Conservation (phyloP, 2,797 vertebrate genomes). For the Neoniphon sammara region DNA sequence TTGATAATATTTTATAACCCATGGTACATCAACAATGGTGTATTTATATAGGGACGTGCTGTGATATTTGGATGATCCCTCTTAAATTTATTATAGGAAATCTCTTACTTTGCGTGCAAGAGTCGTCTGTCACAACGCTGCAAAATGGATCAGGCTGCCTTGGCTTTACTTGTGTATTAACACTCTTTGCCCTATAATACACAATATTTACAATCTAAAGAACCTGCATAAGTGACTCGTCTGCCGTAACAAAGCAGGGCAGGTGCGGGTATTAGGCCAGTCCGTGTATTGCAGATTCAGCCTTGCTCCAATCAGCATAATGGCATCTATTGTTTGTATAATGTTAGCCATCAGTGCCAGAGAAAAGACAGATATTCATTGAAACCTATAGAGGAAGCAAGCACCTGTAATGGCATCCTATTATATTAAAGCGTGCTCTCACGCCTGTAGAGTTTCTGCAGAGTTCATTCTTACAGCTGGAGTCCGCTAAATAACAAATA, state of each 20-base stretch:
- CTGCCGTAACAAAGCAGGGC: slow-evolving; percentile 47
- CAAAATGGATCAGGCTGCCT: not conserved
- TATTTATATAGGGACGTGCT: too few species aligned
- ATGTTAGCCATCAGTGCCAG: slow-evolving; percentile 31
- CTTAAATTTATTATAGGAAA: too few species aligned
- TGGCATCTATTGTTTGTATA: slow-evolving; percentile 50
- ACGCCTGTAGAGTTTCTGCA: slow-evolving; percentile 24
- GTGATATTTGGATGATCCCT: too few species aligned
- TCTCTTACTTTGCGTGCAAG: too few species aligned
- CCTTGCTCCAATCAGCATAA: slow-evolving; percentile 38
- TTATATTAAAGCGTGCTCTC: slow-evolving; percentile 31
- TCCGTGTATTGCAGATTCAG: slow-evolving; percentile 56
- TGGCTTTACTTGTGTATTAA: slow-evolving; percentile 55
- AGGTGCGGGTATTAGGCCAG: slow-evolving; percentile 47
- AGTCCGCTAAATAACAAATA: too few species aligned
- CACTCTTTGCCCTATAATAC: slow-evolving; percentile 26
- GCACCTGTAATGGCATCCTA: slow-evolving; percentile 49
- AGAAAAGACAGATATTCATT: slow-evolving; percentile 39
- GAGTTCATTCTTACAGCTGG: slow-evolving; percentile 1
- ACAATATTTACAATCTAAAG: slow-evolving; percentile 53
- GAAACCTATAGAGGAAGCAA: slow-evolving; percentile 38
- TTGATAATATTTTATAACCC: too few species aligned
- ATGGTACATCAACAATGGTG: too few species aligned
- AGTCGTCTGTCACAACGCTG: slow-evolving; percentile 42
- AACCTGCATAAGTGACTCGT: slow-evolving; percentile 39